Base-by-base conservation (phyloP, 2,888 invertebrate species). In the Lasioglossum leucozonium region DNA sequence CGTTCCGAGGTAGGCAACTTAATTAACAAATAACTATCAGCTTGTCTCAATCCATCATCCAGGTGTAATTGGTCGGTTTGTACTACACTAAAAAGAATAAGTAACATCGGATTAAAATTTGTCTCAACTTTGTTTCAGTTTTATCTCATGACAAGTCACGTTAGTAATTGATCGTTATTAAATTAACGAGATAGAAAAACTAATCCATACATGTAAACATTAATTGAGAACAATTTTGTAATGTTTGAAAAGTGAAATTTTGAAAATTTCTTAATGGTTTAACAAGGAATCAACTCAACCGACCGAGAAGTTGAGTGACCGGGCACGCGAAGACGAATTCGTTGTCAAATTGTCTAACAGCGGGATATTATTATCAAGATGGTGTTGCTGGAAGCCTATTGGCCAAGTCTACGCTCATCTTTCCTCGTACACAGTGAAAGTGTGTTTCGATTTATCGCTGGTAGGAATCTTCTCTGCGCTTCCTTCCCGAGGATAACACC, bases 321-420 rank as follows among this genome's bases (percentile, higher is more conserved):
- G 47, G 75, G 71, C 72, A 58, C 81, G 42, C 74, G 88, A 92
- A 91, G 92, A 93, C 92, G 91, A 92, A 93, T 92, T 91, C 92
- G 93, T 93, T 92, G 93, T 93, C 92, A 92, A 93, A 93, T 93
- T 92, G 92, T 93, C 91, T 92, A 92, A 88, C 93, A 93, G 93
- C 92, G 89, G 93, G 93, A 89, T 85, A 88, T 93, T 92, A 89
- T 92, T 93, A 93, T 93, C 93, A 93, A 92, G 93, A 93, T 93
- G 87, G 89, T 91, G 88, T 87, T 88, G 89, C 84, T 82, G 82
- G 86, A 80, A 69, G 79, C 79, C 72, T 88, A 84, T 88, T 85
- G 83, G 83, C 37, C 69, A 44, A 82, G 80, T 73, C 84, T 82
- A 72, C 81, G 78, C 82, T 86, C 88, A 86, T 87, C 88, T 88